A percentile compares a stretch with the other conserved stretches of the same genome.
Conservation (phyloP, 2,113 vertebrate species). For the Mixornis gularis region DNA sequence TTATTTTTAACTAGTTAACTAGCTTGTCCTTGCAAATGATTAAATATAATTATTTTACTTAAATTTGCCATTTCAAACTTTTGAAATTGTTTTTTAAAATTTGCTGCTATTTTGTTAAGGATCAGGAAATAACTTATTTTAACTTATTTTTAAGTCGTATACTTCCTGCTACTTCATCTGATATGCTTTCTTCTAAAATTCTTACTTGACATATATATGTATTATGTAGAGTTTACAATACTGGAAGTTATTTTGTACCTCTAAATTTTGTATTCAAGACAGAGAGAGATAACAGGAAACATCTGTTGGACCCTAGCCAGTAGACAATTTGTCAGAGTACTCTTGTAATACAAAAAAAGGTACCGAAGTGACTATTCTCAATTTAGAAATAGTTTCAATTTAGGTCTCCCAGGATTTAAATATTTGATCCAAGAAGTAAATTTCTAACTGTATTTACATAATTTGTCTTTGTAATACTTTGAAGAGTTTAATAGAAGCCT, state of each 20-base stretch:
- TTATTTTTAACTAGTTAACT: background rate
- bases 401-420: background rate
- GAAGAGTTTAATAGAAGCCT: background rate
- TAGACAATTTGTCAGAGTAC: background rate
- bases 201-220: background rate
- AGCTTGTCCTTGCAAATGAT: background rate
- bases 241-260: background rate
- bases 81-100: background rate
- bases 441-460: background rate
- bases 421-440: background rate
- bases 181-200: background rate
- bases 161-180: background rate
- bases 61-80: background rate
- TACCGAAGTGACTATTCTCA: background rate
- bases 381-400: background rate
- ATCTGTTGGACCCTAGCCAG: background rate
- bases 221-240: background rate
- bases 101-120: background rate
- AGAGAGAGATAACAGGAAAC: background rate
- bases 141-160: background rate
- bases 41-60: background rate
- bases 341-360: background rate
- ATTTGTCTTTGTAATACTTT: background rate
- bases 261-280: background rate
- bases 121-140: background rate